Evolutionary conservation across 35 echinoderm and acorn worm genomes (phyloP).

Genomic region (Hemicentrotus pulcherrimus): DNA sequence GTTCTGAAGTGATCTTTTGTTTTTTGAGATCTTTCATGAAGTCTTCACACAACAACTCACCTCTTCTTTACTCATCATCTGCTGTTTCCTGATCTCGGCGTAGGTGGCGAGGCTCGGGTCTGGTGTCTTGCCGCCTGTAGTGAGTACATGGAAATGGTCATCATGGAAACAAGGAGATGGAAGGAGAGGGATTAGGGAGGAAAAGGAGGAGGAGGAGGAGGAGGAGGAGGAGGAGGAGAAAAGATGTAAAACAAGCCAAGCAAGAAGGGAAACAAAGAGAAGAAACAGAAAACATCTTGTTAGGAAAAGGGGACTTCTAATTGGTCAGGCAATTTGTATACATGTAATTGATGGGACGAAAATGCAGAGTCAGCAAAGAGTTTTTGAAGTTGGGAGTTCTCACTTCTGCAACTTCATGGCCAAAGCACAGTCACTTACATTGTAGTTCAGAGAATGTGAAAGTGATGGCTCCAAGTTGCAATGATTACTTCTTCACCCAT

Average conservation of each 20-base stretch:
- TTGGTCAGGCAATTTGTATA: background rate
- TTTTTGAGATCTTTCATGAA: too few relatives aligned
- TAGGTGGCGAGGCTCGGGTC: conserved; percentile 76
- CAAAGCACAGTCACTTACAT: background rate
- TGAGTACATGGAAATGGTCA: conserved; percentile 52
- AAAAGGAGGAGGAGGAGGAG: background rate
- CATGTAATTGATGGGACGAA: background rate
- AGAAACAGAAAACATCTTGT: conserved; percentile 7
- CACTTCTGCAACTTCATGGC: background rate
- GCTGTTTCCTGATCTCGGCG: conserved; percentile 74
- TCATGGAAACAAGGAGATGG: conserved; percentile 65
- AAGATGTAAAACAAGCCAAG: conserved; percentile 25
- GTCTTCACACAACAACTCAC: conserved; percentile 33
- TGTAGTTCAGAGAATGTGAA: background rate
- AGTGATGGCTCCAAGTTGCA: background rate
- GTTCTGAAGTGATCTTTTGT: too few relatives aligned
- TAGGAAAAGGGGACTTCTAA: background rate
- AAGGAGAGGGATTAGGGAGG: conserved; percentile 47
- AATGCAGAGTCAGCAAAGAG: background rate
- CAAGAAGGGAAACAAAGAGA: conserved; percentile 30
- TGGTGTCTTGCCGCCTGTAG: conserved; percentile 94
- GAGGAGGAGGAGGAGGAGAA: background rate
- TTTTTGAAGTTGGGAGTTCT: background rate
- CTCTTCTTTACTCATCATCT: conserved; percentile 71
- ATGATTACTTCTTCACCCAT: background rate